Evolutionary conservation across 2,888 invertebrate genomes (phyloP).

Genomic region (Watsonalla binaria): DNA sequence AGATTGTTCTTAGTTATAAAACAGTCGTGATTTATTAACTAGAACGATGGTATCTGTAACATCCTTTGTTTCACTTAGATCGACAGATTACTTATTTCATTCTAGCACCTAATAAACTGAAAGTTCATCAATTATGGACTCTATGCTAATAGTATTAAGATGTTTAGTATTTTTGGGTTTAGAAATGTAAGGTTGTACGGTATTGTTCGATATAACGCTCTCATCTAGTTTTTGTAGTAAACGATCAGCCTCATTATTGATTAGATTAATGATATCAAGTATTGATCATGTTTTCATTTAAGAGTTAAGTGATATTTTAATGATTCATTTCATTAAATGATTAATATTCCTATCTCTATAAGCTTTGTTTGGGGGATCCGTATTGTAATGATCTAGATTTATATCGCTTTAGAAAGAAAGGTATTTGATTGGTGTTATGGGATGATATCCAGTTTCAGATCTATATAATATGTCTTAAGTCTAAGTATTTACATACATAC

Average conservation of each 20-base stretch:
- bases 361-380: background rate
- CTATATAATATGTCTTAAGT: too few species aligned
- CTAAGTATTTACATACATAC: too few species aligned
- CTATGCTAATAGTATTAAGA: background rate
- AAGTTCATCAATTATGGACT: background rate
- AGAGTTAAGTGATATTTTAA: conserved; percentile 24
- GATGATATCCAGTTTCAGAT: too few species aligned
- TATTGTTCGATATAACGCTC: conserved; percentile 22
- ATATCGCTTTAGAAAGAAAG: too few species aligned
- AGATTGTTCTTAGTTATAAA: conserved; percentile 6
- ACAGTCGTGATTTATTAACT: conserved; percentile 43
- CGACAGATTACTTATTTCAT: conserved; percentile 12
- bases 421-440: too few species aligned
- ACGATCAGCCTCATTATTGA: conserved; percentile 47
- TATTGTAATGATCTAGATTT: background rate
- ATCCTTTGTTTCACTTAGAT: conserved; percentile 38
- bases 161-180: background rate
- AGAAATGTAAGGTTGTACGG: conserved; percentile 6
- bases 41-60: conserved; percentile 30
- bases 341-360: background rate
- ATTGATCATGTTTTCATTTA: conserved; percentile 32
- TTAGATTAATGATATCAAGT: conserved; percentile 59
- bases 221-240: conserved; percentile 22
- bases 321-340: conserved; percentile 7
- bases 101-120: background rate